Base-by-base conservation (phyloP, 2,797 vertebrate species). In the Falco peregrinus region DNA sequence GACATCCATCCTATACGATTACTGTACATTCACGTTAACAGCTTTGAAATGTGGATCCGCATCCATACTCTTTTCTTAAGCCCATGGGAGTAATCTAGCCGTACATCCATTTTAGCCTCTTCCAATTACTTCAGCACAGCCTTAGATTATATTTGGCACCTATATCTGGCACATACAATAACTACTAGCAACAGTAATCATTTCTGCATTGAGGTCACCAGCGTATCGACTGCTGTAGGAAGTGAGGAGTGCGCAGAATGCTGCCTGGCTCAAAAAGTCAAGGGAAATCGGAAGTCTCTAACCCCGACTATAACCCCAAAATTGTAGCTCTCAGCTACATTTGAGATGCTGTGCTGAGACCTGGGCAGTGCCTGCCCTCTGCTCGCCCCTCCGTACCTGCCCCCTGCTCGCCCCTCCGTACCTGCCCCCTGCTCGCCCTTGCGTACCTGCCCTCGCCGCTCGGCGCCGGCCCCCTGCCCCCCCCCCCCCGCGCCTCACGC, bases 141-240 rank as follows among this genome's bases (percentile, higher is more conserved):
- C 69, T 65, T 24, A 26, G 65, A 28, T 85, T 28, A 24, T 13
- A 75, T 71, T 68, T 78, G 91, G 89, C 69, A 15, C 56, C 79
- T 41, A 4, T 74, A 78, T 35, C 59, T 37, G 73, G 93, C 90
- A 73, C 87, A 41, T 9, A 64, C 53, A 83, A 77, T 53, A 73
- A 89, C n/a, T 53, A 41, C 65, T 29, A 54, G 57, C 90, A 75
- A 63, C 73, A 84, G 65, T 43, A 75, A 71, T 5, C 48, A n/a
- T 68, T 91, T 67, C 88, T 87, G 81, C 54, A 80, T 87, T 67
- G 94, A 94, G 93, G 74, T 90, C 91, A 91, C 71, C 0, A 82
- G 64, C 8, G 8, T 21, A 57, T 9, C 37, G 45, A 29, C 65
- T 11, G 86, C 87, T 21, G 15, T 11, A 41, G 54, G 68, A 71